phyloP scores from a whole-genome alignment of 2,113 vertebrate genomes.

The Xerus inauris region DNA sequence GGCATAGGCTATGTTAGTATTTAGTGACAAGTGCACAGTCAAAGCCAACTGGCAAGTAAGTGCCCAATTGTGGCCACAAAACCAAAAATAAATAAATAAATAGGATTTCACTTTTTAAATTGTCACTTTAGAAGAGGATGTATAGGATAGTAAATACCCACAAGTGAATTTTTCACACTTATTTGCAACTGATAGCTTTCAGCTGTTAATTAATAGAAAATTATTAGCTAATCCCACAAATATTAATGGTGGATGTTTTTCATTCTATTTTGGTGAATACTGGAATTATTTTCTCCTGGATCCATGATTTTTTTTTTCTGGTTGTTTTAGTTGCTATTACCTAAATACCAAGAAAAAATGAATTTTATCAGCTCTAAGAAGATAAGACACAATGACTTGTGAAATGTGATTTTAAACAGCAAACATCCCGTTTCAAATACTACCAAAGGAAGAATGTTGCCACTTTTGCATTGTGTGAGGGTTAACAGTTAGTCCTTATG shows the following conservation, averaged over 20 bases:
- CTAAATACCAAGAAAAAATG: conserved; percentile 23
- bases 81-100: not conserved
- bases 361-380: conserved; percentile 6
- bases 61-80: not conserved
- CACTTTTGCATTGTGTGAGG: not conserved
- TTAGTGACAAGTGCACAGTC: not conserved
- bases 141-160: not conserved
- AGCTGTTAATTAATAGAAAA: conserved; percentile 52
- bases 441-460: conserved; percentile 10
- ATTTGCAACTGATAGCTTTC: conserved; percentile 28
- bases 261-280: not conserved
- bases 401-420: conserved; percentile 20
- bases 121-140: not conserved
- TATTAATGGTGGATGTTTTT: conserved; percentile 6
- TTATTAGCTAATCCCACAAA: conserved; percentile 10
- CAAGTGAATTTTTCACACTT: not conserved
- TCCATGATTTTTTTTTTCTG: not conserved
- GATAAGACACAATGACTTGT: conserved; percentile 12
- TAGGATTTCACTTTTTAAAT: not conserved
- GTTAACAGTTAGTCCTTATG: conserved; percentile 15
- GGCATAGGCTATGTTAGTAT: not conserved
- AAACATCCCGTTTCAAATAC: not conserved
- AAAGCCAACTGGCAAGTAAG: not conserved
- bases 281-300: not conserved
- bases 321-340: not conserved